A percentile compares a stretch with the other conserved stretches of the same genome.
Conservation (phyloP, 2,113 vertebrate genomes). For the Xenus cinereus region DNA sequence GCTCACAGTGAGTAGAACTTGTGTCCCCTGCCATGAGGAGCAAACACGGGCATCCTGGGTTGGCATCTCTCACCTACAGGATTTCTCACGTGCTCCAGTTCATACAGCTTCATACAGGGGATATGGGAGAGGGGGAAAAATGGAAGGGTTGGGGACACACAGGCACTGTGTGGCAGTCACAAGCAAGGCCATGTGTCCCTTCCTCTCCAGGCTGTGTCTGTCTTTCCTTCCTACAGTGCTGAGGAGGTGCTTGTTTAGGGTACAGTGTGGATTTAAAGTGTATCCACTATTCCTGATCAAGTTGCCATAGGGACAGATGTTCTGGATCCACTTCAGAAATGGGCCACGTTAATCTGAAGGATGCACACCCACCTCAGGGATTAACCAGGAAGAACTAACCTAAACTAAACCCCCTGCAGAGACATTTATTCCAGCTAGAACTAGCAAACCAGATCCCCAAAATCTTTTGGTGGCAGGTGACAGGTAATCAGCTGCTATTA, state of each 20-base stretch:
- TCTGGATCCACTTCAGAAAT: not conserved
- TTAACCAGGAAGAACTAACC: not conserved
- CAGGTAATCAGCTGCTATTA: not conserved
- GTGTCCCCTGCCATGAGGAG: not conserved
- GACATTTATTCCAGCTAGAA: not conserved
- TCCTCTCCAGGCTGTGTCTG: not conserved
- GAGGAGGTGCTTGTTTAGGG: not conserved
- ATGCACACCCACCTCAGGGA: not conserved
- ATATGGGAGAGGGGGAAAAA: not conserved
- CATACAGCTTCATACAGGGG: not conserved
- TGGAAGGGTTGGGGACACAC: not conserved
- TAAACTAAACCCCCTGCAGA: not conserved
- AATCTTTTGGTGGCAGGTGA: not conserved
- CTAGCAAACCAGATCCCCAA: not conserved
- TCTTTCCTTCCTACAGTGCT: not conserved
- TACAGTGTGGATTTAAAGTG: not conserved
- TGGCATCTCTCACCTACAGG: not conserved
- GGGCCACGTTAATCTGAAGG: not conserved
- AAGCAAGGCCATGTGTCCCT: fast-evolving
- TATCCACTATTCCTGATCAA: not conserved
- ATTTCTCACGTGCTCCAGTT: not conserved
- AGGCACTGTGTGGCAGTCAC: not conserved
- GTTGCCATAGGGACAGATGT: not conserved
- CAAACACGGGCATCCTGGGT: not conserved
- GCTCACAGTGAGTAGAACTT: not conserved